Percentiles rank a stretch among this genome's conserved stretches.
Evolutionary conservation across 2,797 vertebrate genomes (phyloP).

Genomic region (Mergus octosetaceus): DNA sequence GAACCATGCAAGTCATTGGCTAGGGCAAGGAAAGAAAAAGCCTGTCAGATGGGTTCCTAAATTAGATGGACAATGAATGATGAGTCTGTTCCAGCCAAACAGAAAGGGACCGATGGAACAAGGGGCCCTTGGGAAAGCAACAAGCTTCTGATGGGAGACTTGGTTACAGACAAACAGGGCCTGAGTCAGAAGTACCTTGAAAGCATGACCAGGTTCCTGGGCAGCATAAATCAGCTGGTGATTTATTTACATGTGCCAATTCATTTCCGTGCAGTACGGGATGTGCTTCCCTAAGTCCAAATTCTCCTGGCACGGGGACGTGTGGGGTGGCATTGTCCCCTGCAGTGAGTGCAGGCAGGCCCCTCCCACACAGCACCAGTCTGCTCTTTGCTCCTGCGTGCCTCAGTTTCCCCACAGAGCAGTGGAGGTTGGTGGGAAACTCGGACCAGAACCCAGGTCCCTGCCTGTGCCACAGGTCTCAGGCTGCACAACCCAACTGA

Average conservation of each 20-base stretch:
- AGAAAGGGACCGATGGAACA: not conserved
- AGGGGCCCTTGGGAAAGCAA: constrained; percentile 16
- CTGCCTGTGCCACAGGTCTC: not conserved
- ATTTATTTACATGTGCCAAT: not conserved
- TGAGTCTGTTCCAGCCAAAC: not conserved
- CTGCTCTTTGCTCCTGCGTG: fast-evolving
- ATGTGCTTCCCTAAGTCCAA: not conserved
- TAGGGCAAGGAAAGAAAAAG: not conserved
- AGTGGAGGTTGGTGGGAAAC: not conserved
- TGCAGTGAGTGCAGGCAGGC: fast-evolving
- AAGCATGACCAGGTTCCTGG: not conserved
- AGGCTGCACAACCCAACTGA: not conserved
- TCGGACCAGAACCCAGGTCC: not conserved
- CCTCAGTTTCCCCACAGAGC: constrained; percentile 18
- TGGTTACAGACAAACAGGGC: not conserved
- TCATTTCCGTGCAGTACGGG: not conserved
- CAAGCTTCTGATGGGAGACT: not conserved
- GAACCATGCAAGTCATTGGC: not conserved
- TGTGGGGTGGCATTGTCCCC: fast-evolving
- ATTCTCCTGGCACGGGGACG: not conserved
- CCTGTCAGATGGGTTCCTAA: constrained; percentile 13
- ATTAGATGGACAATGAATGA: constrained; percentile 36
- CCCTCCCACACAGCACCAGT: not conserved
- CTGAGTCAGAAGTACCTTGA: constrained; percentile 13
- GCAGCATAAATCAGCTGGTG: not conserved